Evolutionary conservation across 2,888 invertebrate genomes (phyloP).

Genomic region (Ptilodon capucinus): DNA sequence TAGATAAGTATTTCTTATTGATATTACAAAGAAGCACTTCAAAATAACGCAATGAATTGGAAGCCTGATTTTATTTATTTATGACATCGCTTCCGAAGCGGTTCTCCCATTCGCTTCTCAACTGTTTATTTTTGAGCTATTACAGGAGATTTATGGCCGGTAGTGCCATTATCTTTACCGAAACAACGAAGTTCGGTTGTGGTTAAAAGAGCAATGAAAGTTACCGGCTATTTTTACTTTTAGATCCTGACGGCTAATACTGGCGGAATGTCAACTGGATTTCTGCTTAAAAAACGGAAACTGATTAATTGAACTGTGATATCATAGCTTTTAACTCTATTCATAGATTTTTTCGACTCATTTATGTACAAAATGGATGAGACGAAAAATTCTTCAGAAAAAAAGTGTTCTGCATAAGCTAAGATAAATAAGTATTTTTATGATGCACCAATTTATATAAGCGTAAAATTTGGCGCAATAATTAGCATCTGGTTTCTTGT

Average conservation of each 20-base stretch:
- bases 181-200: constrained; percentile 52
- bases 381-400: too few relatives aligned
- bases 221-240: constrained; percentile 48
- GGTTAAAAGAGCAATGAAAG: constrained; percentile 24
- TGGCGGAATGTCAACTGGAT: constrained; percentile 25
- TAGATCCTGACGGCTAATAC: constrained; percentile 32
- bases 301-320: not conserved
- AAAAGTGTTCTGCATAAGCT: too few relatives aligned
- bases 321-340: too few relatives aligned
- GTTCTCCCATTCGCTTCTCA: constrained; percentile 27
- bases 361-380: too few relatives aligned
- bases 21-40: too few relatives aligned
- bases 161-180: constrained; percentile 57
- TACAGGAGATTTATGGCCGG: constrained; percentile 59
- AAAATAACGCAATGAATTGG: not conserved
- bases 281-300: constrained; percentile 4
- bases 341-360: too few relatives aligned
- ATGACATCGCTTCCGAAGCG: constrained; percentile 7
- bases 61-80: constrained; percentile 11
- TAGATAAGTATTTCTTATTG: too few relatives aligned
- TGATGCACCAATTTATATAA: too few relatives aligned
- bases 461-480: too few relatives aligned
- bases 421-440: too few relatives aligned
- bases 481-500: too few relatives aligned
- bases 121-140: constrained; percentile 65